Evolutionary conservation across 1,140 invertebrate species (phyloP).

Genomic region (Batillaria attramentaria): DNA sequence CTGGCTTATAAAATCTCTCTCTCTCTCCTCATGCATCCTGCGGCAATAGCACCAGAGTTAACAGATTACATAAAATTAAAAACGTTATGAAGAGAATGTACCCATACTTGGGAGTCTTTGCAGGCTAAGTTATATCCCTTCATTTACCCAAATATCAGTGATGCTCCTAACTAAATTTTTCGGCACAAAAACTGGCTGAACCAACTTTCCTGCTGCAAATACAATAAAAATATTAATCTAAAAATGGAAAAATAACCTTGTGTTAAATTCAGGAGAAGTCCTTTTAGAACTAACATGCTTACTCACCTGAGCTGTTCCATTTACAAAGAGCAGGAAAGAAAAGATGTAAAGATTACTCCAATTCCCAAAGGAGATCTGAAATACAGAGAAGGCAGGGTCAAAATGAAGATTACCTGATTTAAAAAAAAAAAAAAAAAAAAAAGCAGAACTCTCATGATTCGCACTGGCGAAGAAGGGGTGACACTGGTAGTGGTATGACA

Average conservation of each 20-base stretch:
- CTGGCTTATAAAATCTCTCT: no score
- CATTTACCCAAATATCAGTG: not conserved
- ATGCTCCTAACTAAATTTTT: not conserved
- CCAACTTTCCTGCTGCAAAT: not conserved
- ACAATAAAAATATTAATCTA: no score
- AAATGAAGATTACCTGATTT: no score
- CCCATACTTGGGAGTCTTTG: not conserved
- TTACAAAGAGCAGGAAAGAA: slow-evolving; percentile 71
- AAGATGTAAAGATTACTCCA: slow-evolving; percentile 70
- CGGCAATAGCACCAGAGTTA: no score
- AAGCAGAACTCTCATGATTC: no score
- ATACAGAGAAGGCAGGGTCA: slow-evolving; percentile 46
- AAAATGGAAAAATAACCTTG: no score
- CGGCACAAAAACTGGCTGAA: not conserved
- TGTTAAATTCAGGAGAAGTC: no score
- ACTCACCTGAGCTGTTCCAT: slow-evolving; percentile 73
- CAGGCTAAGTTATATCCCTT: not conserved
- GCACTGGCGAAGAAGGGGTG: no score
- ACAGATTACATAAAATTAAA: no score
- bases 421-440: slow-evolving; percentile 27
- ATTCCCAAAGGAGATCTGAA: slow-evolving; percentile 70
- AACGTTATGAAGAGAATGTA: not conserved
- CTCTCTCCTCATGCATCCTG: no score
- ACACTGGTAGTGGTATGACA: no score
- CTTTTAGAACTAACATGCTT: no score